A percentile compares a stretch with the other conserved stretches of the same genome.
Conservation (phyloP, 2,797 vertebrate genomes). For the Sebastes melanostomus region DNA sequence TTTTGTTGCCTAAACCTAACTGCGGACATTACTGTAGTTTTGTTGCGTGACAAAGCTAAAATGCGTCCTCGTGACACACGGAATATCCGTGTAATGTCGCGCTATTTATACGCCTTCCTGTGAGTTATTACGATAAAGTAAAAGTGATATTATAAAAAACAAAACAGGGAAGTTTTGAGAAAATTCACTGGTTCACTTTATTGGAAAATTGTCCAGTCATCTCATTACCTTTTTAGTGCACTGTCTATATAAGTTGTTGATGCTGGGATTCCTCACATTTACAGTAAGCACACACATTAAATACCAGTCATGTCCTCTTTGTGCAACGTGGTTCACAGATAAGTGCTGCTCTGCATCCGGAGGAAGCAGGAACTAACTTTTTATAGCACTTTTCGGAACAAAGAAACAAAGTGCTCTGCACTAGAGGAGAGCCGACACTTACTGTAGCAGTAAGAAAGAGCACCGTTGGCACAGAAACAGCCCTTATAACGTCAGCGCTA, state of each 20-base stretch:
- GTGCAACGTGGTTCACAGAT: constrained; percentile 43
- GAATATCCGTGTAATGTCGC: no score
- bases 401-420: constrained; percentile 16
- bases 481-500: neutral
- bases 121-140: neutral
- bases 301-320: constrained; percentile 32
- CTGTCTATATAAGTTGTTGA: neutral
- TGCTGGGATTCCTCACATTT: neutral
- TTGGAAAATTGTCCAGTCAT: neutral
- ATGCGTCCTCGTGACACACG: no score
- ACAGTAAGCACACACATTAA: neutral
- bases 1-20: no score
- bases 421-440: neutral
- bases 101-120: no score
- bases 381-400: constrained; percentile 34
- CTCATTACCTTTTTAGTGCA: neutral
- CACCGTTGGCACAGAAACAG: neutral
- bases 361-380: constrained; percentile 52
- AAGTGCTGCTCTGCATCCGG: constrained; percentile 32
- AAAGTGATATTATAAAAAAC: neutral
- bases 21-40: no score
- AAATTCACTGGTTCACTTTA: neutral
- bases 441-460: neutral
- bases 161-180: neutral
- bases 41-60: no score